phyloP scores from a whole-genome alignment of 1,140 invertebrate species.

The Aplysia californica region DNA sequence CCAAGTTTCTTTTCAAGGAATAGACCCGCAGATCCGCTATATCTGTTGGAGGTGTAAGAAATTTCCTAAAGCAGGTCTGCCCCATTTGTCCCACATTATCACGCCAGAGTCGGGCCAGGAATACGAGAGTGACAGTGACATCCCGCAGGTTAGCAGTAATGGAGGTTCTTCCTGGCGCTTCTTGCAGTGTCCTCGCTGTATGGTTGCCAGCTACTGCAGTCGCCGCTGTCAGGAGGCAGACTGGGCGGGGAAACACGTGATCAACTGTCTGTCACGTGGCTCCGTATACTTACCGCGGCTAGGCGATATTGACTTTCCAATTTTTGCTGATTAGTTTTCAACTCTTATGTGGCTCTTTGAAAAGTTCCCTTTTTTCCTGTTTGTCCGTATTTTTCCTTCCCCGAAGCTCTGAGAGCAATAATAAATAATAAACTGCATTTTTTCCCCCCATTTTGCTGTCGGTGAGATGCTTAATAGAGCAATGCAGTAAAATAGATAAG shows the following conservation, averaged over 20 bases:
- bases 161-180: conserved; percentile 8
- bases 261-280: background rate
- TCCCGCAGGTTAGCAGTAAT: background rate
- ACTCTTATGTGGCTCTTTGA: no score
- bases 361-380: no score
- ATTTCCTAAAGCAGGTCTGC: conserved; percentile 8
- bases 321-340: no score
- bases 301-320: no score
- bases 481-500: no score
- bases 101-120: background rate
- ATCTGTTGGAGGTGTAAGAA: conserved; percentile 13
- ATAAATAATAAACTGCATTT: no score
- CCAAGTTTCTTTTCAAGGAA: background rate
- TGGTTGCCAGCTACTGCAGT: conserved; percentile 20
- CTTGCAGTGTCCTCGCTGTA: conserved; percentile 8
- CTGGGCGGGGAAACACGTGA: background rate
- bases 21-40: conserved; percentile 3
- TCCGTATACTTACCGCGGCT: background rate
- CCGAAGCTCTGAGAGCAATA: no score
- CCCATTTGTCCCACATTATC: background rate
- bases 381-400: no score
- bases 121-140: background rate
- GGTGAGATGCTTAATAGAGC: no score
- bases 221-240: background rate
- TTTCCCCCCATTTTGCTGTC: no score